Conservation (phyloP, 1,140 invertebrate species). For the Metopolophium dirhodum region DNA sequence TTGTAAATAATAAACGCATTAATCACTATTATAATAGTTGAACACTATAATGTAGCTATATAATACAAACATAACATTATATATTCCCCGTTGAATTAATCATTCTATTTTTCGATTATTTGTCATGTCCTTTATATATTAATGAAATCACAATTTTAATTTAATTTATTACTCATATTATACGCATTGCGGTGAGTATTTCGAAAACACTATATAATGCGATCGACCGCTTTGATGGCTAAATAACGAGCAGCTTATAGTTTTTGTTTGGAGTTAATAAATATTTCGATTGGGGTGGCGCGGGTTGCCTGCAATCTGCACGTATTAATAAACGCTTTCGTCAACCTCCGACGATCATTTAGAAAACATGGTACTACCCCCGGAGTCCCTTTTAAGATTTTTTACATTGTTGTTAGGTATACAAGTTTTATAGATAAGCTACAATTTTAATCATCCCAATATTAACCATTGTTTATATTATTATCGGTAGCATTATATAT, state of each 20-base stretch:
- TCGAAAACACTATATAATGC: background rate
- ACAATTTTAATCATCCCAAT: background rate
- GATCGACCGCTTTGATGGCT: background rate
- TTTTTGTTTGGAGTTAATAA: background rate
- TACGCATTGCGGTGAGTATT: background rate
- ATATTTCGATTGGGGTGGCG: background rate
- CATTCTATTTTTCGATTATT: background rate
- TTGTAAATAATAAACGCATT: too few relatives aligned
- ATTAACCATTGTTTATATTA: background rate
- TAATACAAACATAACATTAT: background rate
- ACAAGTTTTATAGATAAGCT: background rate
- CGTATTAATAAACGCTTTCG: background rate
- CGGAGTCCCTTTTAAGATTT: background rate
- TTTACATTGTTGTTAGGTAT: background rate
- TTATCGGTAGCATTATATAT: background rate
- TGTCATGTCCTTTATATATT: background rate
- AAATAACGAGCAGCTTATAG: background rate
- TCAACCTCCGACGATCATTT: background rate
- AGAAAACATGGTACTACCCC: background rate
- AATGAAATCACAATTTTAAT: background rate
- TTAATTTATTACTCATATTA: background rate
- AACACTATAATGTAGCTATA: too few relatives aligned
- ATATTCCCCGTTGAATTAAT: background rate
- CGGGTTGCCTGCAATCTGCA: background rate
- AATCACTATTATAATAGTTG: too few relatives aligned